Base-by-base conservation (phyloP, 2,113 vertebrate genomes). In the Etia nguti region DNA sequence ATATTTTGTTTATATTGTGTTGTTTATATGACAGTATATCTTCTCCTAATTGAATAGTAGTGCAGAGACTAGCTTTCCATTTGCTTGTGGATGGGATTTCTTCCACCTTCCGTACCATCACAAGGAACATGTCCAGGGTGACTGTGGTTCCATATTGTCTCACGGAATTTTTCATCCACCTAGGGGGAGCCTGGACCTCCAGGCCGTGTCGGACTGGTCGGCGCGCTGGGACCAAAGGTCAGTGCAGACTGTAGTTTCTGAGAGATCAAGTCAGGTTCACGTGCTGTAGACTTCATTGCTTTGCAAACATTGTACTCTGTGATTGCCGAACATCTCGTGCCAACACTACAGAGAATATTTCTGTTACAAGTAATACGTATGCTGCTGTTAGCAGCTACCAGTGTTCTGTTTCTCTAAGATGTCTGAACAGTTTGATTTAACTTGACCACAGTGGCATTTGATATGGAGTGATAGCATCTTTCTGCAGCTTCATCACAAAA, bases 151-250 rank as follows among this genome's bases (percentile, higher is more conserved):
- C 41, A 75, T 20, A 20, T 48, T 75, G 15, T 46, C 6, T 41
- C 80, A 89, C 48, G 85, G 60, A 81, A 6, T 5, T 38, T 87
- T 2, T 82, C 90, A 80, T 90, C 82, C 65, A 50, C 50, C 20
- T 62, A 96, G 96, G 96, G 95, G 10, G 83, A 94, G 15, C 84
- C 90, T 9, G 96, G 95, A 60, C 4, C 77, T 2, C 80, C 92
- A 54, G 96, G 96, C 10, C 83, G 2, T 4, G 8, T 80, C 2
- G 95, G 95, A 82, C 34, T 10, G 12, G 43, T 29, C 8, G 96
- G 96, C 2, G 36, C 86, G 26, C 20, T 41, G 2, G 96, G 96
- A 92, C 65, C 41, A 29, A 93, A 96, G 96, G 96, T 94, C 54
- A 88, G 90, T 86, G 43, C 57, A 52, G 26, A 62, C 34, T 79